Evolutionary conservation across 1,140 invertebrate species (phyloP).

Genomic region (Luehdorfia chinensis): DNA sequence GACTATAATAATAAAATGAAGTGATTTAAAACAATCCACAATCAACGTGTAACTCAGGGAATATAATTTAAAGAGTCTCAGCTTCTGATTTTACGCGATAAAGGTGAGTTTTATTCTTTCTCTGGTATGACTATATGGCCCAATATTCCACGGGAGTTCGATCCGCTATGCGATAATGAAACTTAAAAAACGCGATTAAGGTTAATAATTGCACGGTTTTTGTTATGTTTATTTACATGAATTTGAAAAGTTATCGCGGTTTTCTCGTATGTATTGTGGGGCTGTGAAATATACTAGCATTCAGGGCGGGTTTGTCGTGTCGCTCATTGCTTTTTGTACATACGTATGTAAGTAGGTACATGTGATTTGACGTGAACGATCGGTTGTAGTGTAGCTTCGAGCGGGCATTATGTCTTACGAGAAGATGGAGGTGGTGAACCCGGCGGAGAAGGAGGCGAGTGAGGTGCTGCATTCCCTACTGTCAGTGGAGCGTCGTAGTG

Average conservation of each 20-base stretch:
- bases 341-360: constrained; percentile 72
- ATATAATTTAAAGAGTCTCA: constrained; percentile 51
- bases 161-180: constrained; percentile 78
- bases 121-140: constrained; percentile 77
- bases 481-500: constrained; percentile 78
- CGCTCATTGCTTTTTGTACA: constrained; percentile 57
- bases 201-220: constrained; percentile 78
- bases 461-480: constrained; percentile 81
- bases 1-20: constrained; percentile 71
- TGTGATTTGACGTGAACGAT: constrained; percentile 70
- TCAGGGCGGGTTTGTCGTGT: constrained; percentile 62
- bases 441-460: constrained; percentile 81
- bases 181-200: constrained; percentile 78
- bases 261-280: constrained; percentile 54
- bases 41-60: constrained; percentile 31
- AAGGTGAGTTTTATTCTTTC: constrained; percentile 75
- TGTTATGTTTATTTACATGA: constrained; percentile 77
- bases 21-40: constrained; percentile 60
- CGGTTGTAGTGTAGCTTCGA: constrained; percentile 67
- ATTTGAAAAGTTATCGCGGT: constrained; percentile 76
- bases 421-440: constrained; percentile 75
- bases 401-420: constrained; percentile 70
- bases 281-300: constrained; percentile 44
- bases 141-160: constrained; percentile 78
- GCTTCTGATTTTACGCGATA: constrained; percentile 48